Evolutionary conservation across 2,888 invertebrate species (phyloP).

Genomic region (Tribolium freemani): DNA sequence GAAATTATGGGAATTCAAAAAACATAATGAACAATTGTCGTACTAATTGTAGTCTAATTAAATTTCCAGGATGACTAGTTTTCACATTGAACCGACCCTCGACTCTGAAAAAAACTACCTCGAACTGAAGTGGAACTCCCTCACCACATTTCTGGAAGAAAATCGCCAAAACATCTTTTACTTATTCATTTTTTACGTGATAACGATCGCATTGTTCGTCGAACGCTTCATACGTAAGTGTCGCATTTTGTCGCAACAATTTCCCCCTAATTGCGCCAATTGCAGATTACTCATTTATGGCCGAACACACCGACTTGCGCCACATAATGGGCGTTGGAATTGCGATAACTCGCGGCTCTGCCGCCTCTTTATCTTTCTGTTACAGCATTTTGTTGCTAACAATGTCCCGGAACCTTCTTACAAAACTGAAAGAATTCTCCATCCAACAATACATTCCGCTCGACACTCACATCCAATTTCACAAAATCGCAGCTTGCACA

Average conservation of each 20-base stretch:
- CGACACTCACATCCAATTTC: conserved; percentile 96
- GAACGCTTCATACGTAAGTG: conserved; percentile 92
- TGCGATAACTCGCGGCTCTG: conserved; percentile 94
- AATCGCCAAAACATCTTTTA: conserved; percentile 97
- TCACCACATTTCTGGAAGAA: conserved; percentile 94
- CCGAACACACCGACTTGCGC: conserved; percentile 93
- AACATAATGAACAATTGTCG: no score
- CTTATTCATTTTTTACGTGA: conserved; percentile 94
- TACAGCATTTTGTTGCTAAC: conserved; percentile 92
- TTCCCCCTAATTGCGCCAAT: conserved; percentile 39
- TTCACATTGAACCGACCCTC: conserved; percentile 87
- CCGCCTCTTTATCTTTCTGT: conserved; percentile 94
- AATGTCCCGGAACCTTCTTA: conserved; percentile 93
- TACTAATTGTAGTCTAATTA: neutral
- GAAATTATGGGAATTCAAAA: no score
- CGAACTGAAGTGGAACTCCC: conserved; percentile 85
- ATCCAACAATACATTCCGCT: conserved; percentile 94
- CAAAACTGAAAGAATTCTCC: conserved; percentile 93
- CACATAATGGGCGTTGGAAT: conserved; percentile 99
- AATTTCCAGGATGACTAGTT: conserved; percentile 86
- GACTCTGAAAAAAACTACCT: conserved; percentile 80
- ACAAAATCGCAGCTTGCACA: conserved; percentile 96
- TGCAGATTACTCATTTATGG: conserved; percentile 94
- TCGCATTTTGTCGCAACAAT: neutral
- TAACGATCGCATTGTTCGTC: conserved; percentile 93